Evolutionary conservation across 2,888 invertebrate species (phyloP), one percentile per base, ranked within the genome.

Genomic region (Theodoxus fluviatilis): DNA sequence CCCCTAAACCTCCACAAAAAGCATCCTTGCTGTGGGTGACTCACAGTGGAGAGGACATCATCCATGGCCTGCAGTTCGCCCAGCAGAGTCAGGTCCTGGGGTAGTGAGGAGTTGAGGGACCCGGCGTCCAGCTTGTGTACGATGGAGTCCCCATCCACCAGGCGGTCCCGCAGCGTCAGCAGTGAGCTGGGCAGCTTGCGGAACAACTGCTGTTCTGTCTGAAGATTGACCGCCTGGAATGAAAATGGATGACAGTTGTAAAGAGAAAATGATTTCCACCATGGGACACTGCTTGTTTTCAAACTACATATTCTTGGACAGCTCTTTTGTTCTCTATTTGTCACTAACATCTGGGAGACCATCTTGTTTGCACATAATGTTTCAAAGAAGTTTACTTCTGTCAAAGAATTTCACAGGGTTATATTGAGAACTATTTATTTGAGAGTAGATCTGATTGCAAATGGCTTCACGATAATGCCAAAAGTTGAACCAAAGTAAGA

Each of bases 11-110:
- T n/a, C n/a, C n/a, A n/a, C n/a, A n/a, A n/a, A n/a, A n/a, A n/a
- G n/a, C n/a, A n/a, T n/a, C n/a, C n/a, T n/a, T n/a, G n/a, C n/a
- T n/a, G 28, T 12, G 28, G 7, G n/a, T 25, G 9, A 79, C 81
- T 80, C 75, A 86, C 85, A 33, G 80, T 83, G 22, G 75, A 74
- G 3, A 85, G 64, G n/a, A 84, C 80, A 71, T 82, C 82, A 52
- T 79, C 76, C 35, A 86, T 79, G 73, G 83, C 75, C 75, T 83
- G 83, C 43, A 85, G 63, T 69, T 86, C 85, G 22, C 79, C 81
- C 75, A 85, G 75, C 37, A 85, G 74, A 12, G 71, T 72, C 3
- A 82, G 75, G 72, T 86, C 84, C 35, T 77, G 71, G 31, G 75
- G 71, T 9, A 74, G 49, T 57, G 80, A 80, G 47, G 76, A 72